Evolutionary conservation across 1,140 invertebrate species (phyloP).

Genomic region (Conus ventricosus): DNA sequence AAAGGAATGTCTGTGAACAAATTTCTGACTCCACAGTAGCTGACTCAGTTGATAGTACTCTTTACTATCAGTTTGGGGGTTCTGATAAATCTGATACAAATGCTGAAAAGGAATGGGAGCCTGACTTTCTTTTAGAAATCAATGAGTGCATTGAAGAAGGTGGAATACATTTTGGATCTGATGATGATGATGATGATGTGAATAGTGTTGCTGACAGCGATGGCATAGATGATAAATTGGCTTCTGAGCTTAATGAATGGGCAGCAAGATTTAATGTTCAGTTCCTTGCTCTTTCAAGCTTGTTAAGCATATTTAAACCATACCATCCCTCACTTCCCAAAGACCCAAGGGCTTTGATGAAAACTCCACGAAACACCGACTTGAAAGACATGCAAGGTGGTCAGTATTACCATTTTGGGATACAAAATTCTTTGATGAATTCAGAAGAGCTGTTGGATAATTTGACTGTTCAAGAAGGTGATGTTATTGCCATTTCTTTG

Average conservation of each 20-base stretch:
- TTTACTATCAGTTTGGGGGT: too few species aligned
- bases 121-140: too few species aligned
- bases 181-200: too few species aligned
- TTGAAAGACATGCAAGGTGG: neutral
- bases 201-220: too few species aligned
- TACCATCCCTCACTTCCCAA: slow-evolving; percentile 12
- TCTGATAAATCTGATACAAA: too few species aligned
- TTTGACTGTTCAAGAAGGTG: neutral
- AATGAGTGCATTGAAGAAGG: too few species aligned
- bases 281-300: neutral
- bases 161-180: too few species aligned
- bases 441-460: neutral
- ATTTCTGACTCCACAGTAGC: too few species aligned
- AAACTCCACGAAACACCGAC: neutral
- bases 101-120: too few species aligned
- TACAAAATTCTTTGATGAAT: neutral
- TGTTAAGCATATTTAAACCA: neutral
- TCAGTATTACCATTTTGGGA: slow-evolving; percentile 31
- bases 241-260: neutral
- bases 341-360: slow-evolving; percentile 22
- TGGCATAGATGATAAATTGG: neutral
- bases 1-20: too few species aligned
- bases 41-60: too few species aligned
- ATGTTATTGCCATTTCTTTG: neutral
- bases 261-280: neutral